A percentile compares a stretch with the other conserved stretches of the same genome.
phyloP scores from a whole-genome alignment of 2,888 invertebrate genomes.

The Drosophila suboccidentalis region DNA sequence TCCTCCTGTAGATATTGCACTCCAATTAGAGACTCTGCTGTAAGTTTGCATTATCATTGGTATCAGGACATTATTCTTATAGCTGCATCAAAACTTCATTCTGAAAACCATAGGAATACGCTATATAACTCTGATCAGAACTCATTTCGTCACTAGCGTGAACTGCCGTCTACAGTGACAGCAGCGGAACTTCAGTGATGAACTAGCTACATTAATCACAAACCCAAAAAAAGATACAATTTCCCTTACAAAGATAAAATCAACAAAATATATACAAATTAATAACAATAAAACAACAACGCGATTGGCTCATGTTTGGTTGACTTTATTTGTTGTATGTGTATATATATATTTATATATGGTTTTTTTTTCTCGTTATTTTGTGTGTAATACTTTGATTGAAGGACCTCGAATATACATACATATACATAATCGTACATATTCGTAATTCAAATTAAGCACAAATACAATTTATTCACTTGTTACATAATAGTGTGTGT shows the following conservation, averaged over 20 bases:
- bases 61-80: too few relatives aligned
- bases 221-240: neutral
- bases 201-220: neutral
- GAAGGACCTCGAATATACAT: slow-evolving; percentile 74
- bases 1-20: too few relatives aligned
- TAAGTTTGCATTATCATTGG: too few relatives aligned
- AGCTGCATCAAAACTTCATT: too few relatives aligned
- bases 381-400: slow-evolving; percentile 78
- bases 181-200: too few relatives aligned
- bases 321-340: slow-evolving; percentile 71
- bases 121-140: too few relatives aligned
- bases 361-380: slow-evolving; percentile 10
- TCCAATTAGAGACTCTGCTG: too few relatives aligned
- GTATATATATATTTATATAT: slow-evolving; percentile 58
- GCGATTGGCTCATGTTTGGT: slow-evolving; percentile 58
- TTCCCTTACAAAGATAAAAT: neutral
- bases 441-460: slow-evolving; percentile 68
- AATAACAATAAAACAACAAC: slow-evolving; percentile 17
- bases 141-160: too few relatives aligned
- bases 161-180: too few relatives aligned
- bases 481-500: slow-evolving; percentile 29
- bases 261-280: neutral
- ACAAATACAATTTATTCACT: slow-evolving; percentile 65
- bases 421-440: slow-evolving; percentile 45
- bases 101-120: too few relatives aligned